Evolutionary conservation across 1,140 invertebrate genomes (phyloP), one percentile per base, ranked within the genome.

Genomic region (Neodiprion fabricii): DNA sequence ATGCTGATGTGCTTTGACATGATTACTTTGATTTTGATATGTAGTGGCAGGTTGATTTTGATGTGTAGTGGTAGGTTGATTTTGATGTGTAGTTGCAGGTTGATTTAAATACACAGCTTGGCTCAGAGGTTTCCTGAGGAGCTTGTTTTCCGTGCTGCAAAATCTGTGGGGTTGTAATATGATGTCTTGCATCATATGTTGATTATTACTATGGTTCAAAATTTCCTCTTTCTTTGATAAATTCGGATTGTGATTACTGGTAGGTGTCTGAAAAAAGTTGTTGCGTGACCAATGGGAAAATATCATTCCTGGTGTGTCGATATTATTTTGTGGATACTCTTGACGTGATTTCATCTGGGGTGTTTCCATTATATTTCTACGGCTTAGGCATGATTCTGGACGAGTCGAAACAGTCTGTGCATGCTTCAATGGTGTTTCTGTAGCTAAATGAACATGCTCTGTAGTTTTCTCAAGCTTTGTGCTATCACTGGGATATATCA

Each of bases 371-470:
- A 88, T 79, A 71, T 82, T 85, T 69, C 80, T 82, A 68, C 86
- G 86, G 0, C 85, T 87, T 0, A 71, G 67, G 72, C 82, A 85
- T 49, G 84, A 81, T 9, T 78, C 75, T 70, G 86, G 86, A 66
- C 80, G 75, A 23, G 23, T 28, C 12, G 79, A 76, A 53, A 50
- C 72, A n/a, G 10, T 11, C 67, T 72, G 76, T n/a, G 67, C 23
- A 47, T 83, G 78, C 76, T 88, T 88, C 14, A 87, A 67, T 9
- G 87, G 87, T 40, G 86, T 87, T 28, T 85, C 80, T 5, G 67
- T 73, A 0, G 78, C 50, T 53, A 76, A 74, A 2, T 72, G 75
- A 65, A 21, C 12, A 14, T 65, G 61, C 61, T 14, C 61, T 40
- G 28, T 40, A 5, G 28, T 40, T 40, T 40, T 40, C 28, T 40